Base-by-base conservation (phyloP, 2,113 vertebrate species). In the Catharus bicknelli region DNA sequence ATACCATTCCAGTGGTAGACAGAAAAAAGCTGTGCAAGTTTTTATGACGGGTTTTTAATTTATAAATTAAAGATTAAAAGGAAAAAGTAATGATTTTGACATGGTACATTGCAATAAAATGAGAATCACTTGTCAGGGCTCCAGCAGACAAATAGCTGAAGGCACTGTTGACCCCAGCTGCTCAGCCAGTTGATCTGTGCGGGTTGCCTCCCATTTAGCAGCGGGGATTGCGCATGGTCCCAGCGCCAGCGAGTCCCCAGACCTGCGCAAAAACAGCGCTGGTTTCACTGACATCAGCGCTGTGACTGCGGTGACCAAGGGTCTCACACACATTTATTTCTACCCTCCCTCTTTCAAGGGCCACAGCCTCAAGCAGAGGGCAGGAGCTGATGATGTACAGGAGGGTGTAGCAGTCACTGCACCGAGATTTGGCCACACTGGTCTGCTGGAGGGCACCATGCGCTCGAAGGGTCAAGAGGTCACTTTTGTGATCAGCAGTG, bases 21-120 rank as follows among this genome's bases (percentile, higher is more conserved):
- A 91, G 84, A 95, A 94, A 95, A 95, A 95, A 96, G 88, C 84
- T 87, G 63, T 83, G 66, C 55, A 89, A 72, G 68, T 81, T 93
- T 97, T 94, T 95, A 90, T 3, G 4, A 45, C 0, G 0, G 7
- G 5, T 84, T 96, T 97, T 96, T 96, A 95, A 95, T 96, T 95
- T 95, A 86, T 94, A 92, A 95, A 95, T 96, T 95, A 95, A 97
- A 96, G 94, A 95, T 96, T 95, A 96, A 97, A 95, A 94, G 86
- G 84, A 95, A 96, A 96, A 97, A 92, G 94, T 91, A 96, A 89
- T 79, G 38, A 92, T 95, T 96, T 91, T 94, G 93, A 90, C 87
- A 73, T 51, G 94, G 59, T 93, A 93, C 79, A n/a, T 63, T 86
- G 77, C 81, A 62, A 69, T 93, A 88, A 94, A 84, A 76, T 57